Evolutionary conservation across 2,888 invertebrate species (phyloP).

Genomic region (Drosophila percnosoma): DNA sequence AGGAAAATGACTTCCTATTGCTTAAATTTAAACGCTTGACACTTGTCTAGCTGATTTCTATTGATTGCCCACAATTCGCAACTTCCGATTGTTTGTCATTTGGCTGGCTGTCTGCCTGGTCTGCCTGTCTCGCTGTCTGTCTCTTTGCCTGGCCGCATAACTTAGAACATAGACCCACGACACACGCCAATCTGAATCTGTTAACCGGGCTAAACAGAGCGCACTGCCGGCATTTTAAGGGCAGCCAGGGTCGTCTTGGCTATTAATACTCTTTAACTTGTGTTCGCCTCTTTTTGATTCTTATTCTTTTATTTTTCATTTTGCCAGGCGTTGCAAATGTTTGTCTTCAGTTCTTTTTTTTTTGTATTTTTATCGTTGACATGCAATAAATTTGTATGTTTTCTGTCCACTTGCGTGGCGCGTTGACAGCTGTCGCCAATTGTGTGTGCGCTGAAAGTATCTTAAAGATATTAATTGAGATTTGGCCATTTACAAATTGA

Average conservation of each 20-base stretch:
- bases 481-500: conserved; percentile 17
- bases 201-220: conserved; percentile 64
- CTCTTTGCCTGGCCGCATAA: conserved; percentile 43
- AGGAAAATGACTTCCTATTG: conserved; percentile 29
- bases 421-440: conserved; percentile 69
- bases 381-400: conserved; percentile 67
- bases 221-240: conserved; percentile 73
- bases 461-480: conserved; percentile 25
- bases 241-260: conserved; percentile 75
- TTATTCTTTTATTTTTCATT: not conserved
- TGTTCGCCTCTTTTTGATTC: conserved; percentile 13
- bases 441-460: conserved; percentile 37
- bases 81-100: conserved; percentile 60
- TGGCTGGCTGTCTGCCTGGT: conserved; percentile 24
- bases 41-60: conserved; percentile 47
- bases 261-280: conserved; percentile 63
- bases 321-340: conserved; percentile 15
- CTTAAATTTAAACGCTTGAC: conserved; percentile 26
- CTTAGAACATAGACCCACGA: conserved; percentile 28
- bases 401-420: conserved; percentile 61
- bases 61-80: conserved; percentile 49
- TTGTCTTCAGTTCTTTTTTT: conserved; percentile 16
- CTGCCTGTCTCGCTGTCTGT: not conserved
- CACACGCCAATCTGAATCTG: conserved; percentile 36
- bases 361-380: conserved; percentile 38